These are phyloP conservation scores for Gouania willdenowi DNA, from an alignment of 2,797 vertebrate species.

Conservation along the genomic window DNA sequence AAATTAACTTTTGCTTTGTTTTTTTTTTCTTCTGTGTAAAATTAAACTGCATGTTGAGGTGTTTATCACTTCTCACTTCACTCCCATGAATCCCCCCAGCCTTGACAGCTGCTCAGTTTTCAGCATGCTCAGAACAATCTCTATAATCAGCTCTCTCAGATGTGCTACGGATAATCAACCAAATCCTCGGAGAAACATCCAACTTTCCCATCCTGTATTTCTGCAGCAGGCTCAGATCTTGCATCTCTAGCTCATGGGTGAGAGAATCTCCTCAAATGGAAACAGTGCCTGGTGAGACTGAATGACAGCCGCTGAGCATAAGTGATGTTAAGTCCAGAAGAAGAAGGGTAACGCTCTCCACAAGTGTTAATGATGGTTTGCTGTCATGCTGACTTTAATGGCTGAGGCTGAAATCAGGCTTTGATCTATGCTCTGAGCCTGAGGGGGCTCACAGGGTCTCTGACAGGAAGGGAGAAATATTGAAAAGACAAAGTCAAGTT, in stretches of 20 bases:
- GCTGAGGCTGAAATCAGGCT: conserved; percentile 46
- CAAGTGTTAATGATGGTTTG: conserved; percentile 55
- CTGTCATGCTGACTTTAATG: conserved; percentile 48
- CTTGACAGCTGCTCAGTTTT: conserved; percentile 48
- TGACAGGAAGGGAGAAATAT: conserved; percentile 39
- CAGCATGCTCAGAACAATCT: conserved; percentile 29
- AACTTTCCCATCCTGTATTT: conserved; percentile 16
- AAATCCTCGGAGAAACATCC: conserved; percentile 42
- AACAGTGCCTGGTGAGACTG: conserved; percentile 15
- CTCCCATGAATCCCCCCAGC: conserved; percentile 32
- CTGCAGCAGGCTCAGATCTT: conserved; percentile 15
- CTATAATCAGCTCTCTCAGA: conserved; percentile 51
- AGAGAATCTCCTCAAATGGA: conserved; percentile 32
- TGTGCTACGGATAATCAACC: conserved; percentile 41
- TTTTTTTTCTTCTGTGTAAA: conserved; percentile 7
- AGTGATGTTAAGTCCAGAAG: conserved; percentile 37
- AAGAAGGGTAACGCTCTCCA: conserved; percentile 30
- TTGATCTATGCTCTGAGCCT: conserved; percentile 53
- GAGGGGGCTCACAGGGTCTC: conserved; percentile 26
- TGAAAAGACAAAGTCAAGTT: conserved; percentile 55
- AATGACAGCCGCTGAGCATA: conserved; percentile 25
- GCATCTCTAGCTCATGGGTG: not conserved
- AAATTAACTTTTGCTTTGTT: not conserved
- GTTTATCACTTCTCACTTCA: conserved; percentile 17
- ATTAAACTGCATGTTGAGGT: conserved; percentile 24